Evolutionary conservation across 2,113 vertebrate genomes (phyloP).

Genomic region (Ondatra zibethicus): DNA sequence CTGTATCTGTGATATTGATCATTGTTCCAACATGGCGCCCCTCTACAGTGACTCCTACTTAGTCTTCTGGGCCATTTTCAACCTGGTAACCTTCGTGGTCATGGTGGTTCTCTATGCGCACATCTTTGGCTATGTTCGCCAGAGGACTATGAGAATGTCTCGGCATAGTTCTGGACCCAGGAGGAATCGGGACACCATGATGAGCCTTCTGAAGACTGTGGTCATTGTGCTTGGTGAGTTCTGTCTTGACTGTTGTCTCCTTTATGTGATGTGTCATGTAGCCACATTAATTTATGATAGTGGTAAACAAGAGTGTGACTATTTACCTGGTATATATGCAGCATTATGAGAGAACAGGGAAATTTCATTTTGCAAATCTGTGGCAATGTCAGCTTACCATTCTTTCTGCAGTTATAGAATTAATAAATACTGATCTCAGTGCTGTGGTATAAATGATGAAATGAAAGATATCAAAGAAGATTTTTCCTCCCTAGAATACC

Average conservation of each 20-base stretch:
- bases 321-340: not conserved
- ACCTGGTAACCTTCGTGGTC: constrained; percentile 98
- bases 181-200: constrained; percentile 98
- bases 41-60: constrained; percentile 99
- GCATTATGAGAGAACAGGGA: not conserved
- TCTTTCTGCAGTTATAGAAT: not conserved
- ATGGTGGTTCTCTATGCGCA: constrained; percentile 99
- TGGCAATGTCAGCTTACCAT: not conserved
- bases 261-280: not conserved
- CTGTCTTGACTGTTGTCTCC: constrained; percentile 8
- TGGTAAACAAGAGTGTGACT: not conserved
- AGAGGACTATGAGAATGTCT: constrained; percentile 99
- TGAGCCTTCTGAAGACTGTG: constrained; percentile 99
- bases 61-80: constrained; percentile 99
- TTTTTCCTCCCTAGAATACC: not conserved
- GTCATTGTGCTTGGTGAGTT: constrained; percentile 97
- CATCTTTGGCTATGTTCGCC: constrained; percentile 98
- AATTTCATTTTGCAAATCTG: not conserved
- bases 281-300: not conserved
- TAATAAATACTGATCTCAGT: not conserved
- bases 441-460: not conserved
- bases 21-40: constrained; percentile 98
- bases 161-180: constrained; percentile 97
- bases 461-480: not conserved
- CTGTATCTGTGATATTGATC: constrained; percentile 94